Percentiles rank a stretch among this genome's conserved stretches.
Evolutionary conservation across 2,113 vertebrate genomes (phyloP).

Genomic region (Circaetus cinerascens): DNA sequence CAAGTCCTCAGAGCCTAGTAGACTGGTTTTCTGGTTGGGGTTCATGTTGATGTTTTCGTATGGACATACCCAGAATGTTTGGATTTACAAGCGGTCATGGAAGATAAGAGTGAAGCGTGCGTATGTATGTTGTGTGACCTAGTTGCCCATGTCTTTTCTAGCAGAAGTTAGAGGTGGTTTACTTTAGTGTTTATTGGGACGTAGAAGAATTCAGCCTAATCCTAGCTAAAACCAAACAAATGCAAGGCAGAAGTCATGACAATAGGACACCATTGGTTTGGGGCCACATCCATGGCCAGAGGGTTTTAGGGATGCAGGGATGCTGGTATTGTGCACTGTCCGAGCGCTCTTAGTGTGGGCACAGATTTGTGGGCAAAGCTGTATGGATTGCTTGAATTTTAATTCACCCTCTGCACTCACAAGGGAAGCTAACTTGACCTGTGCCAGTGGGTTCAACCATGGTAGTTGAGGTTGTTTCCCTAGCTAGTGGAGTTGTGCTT

Average conservation of each 20-base stretch:
- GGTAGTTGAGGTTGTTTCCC: not conserved
- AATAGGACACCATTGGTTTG: not conserved
- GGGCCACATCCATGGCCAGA: not conserved
- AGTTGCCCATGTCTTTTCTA: not conserved
- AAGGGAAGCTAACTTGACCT: not conserved
- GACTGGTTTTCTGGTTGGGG: not conserved
- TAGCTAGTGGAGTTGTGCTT: not conserved
- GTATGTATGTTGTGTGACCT: not conserved
- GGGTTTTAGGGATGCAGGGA: not conserved
- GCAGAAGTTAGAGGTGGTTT: slow-evolving; percentile 4
- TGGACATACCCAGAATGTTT: not conserved
- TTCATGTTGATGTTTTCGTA: not conserved
- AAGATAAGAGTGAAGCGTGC: not conserved
- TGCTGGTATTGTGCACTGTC: not conserved
- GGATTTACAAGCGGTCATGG: not conserved
- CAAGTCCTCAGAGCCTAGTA: not conserved
- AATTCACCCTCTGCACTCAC: not conserved
- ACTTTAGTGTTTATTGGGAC: not conserved
- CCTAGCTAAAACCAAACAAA: slow-evolving; percentile 3
- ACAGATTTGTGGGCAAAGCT: not conserved
- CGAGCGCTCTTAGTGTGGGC: rapidly evolving
- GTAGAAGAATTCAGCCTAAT: slow-evolving; percentile 8
- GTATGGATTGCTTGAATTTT: not conserved
- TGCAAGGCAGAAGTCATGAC: not conserved
- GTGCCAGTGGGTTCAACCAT: not conserved